These are phyloP conservation scores for Drosophila orena DNA, from an alignment of 1,140 invertebrate genomes.

Conservation along the genomic window DNA sequence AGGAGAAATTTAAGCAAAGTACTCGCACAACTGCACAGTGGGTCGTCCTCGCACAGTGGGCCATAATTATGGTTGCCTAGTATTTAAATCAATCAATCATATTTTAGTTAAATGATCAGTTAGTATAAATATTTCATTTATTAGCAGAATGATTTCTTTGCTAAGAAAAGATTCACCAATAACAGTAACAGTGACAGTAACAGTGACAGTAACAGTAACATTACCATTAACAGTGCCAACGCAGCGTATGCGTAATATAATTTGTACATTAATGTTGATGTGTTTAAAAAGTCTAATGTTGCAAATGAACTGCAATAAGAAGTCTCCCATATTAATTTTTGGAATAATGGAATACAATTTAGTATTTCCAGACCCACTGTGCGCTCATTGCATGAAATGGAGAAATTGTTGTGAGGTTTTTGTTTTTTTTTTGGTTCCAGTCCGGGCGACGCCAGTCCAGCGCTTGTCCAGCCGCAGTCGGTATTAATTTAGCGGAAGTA, in stretches of 20 bases:
- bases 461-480: slow-evolving; percentile 71
- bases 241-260: neutral
- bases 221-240: neutral
- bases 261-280: neutral
- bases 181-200: neutral
- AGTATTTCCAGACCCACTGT: slow-evolving; percentile 13
- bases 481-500: slow-evolving; percentile 84
- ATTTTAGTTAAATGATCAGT: no score
- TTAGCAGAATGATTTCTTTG: no score
- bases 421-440: slow-evolving; percentile 32
- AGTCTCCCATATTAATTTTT: neutral
- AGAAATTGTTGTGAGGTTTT: slow-evolving; percentile 20
- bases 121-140: no score
- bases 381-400: neutral
- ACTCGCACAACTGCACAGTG: slow-evolving; percentile 30
- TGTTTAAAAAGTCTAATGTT: no score
- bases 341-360: neutral
- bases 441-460: slow-evolving; percentile 55
- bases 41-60: slow-evolving; percentile 25
- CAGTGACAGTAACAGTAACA: no score
- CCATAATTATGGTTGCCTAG: neutral
- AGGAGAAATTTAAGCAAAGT: slow-evolving; percentile 68
- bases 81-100: neutral
- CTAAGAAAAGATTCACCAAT: no score
- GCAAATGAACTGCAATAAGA: no score